Evolutionary conservation across 2,797 vertebrate species (phyloP).

Genomic region (Cossypha niveicapilla): DNA sequence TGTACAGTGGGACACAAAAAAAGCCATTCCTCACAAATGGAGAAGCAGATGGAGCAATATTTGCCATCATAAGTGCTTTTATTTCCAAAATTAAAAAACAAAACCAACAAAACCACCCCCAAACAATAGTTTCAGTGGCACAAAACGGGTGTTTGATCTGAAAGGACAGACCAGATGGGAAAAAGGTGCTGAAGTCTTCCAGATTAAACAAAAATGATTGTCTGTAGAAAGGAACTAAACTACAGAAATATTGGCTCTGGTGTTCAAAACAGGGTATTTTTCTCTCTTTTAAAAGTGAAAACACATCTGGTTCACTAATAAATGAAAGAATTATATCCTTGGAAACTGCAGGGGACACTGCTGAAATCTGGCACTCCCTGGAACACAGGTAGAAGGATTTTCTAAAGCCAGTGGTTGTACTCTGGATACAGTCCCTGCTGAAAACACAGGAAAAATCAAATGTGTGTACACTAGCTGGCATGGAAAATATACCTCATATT

Average conservation of each 20-base stretch:
- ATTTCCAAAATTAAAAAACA: conserved; percentile 3
- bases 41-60: conserved; percentile 51
- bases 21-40: conserved; percentile 35
- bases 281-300: neutral
- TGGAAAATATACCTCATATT: neutral
- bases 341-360: neutral
- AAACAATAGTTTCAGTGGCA: neutral
- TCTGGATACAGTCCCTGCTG: neutral
- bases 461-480: neutral
- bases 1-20: conserved; percentile 11
- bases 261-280: neutral
- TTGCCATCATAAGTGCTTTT: conserved; percentile 39
- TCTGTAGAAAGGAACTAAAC: neutral
- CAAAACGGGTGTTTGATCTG: neutral
- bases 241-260: neutral
- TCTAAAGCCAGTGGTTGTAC: neutral
- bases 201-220: neutral
- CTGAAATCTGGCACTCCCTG: neutral
- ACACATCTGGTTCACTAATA: neutral
- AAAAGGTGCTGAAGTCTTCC: neutral
- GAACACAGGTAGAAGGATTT: neutral
- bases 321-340: neutral
- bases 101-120: neutral
- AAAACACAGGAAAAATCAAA: neutral
- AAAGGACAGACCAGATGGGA: conserved; percentile 1